These are phyloP conservation scores for Pseudopleuronectes americanus DNA, from an alignment of 2,797 vertebrate species.

Conservation along the genomic window DNA sequence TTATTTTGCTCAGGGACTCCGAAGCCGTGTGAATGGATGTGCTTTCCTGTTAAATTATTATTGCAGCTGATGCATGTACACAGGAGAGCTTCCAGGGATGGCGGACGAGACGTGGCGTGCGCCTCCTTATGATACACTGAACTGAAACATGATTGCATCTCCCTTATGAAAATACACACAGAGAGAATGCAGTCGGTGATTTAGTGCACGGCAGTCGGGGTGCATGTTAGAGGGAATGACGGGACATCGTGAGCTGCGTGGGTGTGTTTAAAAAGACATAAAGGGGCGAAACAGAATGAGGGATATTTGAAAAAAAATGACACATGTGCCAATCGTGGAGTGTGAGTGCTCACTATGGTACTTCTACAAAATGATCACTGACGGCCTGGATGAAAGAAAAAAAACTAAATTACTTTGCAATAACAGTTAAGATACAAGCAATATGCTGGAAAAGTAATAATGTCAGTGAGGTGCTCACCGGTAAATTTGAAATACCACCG, in stretches of 20 bases:
- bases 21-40: slow-evolving; percentile 70
- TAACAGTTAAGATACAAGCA: slow-evolving; percentile 53
- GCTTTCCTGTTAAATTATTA: slow-evolving; percentile 82
- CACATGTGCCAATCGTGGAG: slow-evolving; percentile 22
- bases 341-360: background rate
- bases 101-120: slow-evolving; percentile 31
- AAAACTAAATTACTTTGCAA: slow-evolving; percentile 41
- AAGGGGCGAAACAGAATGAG: slow-evolving; percentile 32
- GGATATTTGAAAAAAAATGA: slow-evolving; percentile 36
- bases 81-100: slow-evolving; percentile 64
- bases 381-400: slow-evolving; percentile 22
- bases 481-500: slow-evolving; percentile 48
- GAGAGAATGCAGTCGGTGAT: slow-evolving; percentile 26
- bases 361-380: slow-evolving; percentile 34
- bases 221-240: background rate
- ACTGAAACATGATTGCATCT: slow-evolving; percentile 60
- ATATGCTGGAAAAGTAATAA: slow-evolving; percentile 43
- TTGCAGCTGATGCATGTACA: slow-evolving; percentile 79
- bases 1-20: slow-evolving; percentile 77
- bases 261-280: slow-evolving; percentile 36
- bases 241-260: slow-evolving; percentile 14
- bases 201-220: slow-evolving; percentile 20
- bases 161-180: slow-evolving; percentile 47
- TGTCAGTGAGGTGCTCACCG: slow-evolving; percentile 43
- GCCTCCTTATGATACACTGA: slow-evolving; percentile 58